Conservation (phyloP, 2,113 vertebrate genomes). For the Oreochromis spilurus region DNA sequence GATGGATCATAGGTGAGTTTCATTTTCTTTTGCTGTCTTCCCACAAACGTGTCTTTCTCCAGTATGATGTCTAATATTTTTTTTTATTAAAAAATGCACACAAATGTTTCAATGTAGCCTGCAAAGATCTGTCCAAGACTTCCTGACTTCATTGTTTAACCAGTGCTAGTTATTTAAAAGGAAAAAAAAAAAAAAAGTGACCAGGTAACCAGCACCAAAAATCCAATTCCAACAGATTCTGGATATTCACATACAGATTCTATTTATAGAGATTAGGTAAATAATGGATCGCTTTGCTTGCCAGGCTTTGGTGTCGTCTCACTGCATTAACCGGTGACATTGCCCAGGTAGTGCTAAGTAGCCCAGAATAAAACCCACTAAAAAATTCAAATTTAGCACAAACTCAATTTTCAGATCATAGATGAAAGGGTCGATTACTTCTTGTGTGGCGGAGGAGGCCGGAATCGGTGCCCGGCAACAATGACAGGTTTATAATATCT, state of each 20-base stretch:
- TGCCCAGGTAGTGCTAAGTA: not conserved
- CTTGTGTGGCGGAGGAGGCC: not conserved
- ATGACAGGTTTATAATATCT: conserved; percentile 12
- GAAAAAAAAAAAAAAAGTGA: not conserved
- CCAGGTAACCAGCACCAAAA: not conserved
- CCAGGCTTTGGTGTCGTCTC: not conserved
- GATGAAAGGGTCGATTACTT: not conserved
- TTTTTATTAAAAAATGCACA: not conserved
- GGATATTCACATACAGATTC: not conserved
- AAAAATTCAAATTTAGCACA: not conserved
- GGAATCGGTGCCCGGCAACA: not conserved
- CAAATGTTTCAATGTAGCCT: not conserved
- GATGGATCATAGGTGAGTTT: not conserved
- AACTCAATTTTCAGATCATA: not conserved
- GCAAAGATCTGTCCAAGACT: not conserved
- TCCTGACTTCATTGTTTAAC: not conserved
- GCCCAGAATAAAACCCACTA: not conserved
- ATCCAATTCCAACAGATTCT: not conserved
- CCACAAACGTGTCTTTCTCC: not conserved
- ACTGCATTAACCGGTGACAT: not conserved
- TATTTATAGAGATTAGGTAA: not conserved
- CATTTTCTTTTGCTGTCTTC: not conserved
- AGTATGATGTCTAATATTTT: not conserved
- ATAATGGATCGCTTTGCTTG: not conserved
- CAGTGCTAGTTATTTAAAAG: not conserved